Evolutionary conservation across 2,113 vertebrate genomes (phyloP).

Genomic region (Phasianus colchicus): DNA sequence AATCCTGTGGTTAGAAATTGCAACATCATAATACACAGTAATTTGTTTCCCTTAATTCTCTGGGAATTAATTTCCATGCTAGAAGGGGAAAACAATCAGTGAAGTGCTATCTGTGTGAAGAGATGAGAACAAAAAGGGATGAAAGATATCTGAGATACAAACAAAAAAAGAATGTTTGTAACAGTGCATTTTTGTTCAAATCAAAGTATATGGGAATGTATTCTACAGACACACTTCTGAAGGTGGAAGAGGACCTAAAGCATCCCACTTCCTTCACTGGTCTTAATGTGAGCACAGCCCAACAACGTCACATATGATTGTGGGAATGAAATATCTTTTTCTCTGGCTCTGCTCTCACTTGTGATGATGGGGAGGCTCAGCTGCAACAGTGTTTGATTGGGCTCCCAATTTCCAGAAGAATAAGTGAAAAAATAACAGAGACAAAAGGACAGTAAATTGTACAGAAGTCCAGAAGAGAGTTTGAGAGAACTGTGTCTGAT

Average conservation of each 20-base stretch:
- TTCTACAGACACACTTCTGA: neutral
- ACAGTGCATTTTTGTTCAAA: neutral
- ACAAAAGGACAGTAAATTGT: neutral
- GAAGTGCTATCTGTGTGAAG: neutral
- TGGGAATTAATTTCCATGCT: constrained; percentile 13
- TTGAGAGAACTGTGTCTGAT: neutral
- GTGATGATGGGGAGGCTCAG: neutral
- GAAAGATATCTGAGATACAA: neutral
- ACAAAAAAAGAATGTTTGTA: neutral
- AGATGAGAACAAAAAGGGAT: neutral
- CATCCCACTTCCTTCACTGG: neutral
- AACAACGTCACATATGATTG: neutral
- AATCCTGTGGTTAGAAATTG: constrained; percentile 43
- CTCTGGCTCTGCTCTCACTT: neutral
- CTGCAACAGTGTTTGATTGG: neutral
- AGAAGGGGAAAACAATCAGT: neutral
- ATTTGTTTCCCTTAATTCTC: constrained; percentile 52
- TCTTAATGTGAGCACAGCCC: neutral
- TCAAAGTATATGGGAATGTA: neutral
- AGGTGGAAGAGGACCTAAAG: neutral
- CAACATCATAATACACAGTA: constrained; percentile 34
- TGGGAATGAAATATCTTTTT: neutral
- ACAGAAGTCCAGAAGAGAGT: neutral
- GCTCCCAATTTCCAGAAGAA: neutral
- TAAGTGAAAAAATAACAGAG: accelerated